Evolutionary conservation across 2,113 vertebrate species (phyloP).

Genomic region (crab-eating macaque (Macaca fascicularis)): T2T-MFA8v1.1 NC_088386.1:78563001-78563500

Average conservation of each 20-base stretch:
- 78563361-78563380: constrained; percentile 5
- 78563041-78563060: constrained; percentile 84
- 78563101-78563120: constrained; percentile 11
- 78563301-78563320: constrained; percentile 24
- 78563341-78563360: not conserved
- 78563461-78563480: not conserved
- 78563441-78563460: not conserved
- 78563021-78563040: constrained; percentile 81
- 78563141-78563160: constrained; percentile 27
- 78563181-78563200: constrained; percentile 18
- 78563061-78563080: constrained; percentile 84
- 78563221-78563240: not conserved
- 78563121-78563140: constrained; percentile 7
- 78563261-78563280: not conserved
- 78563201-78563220: not conserved
- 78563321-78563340: not conserved
- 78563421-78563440: constrained; percentile 31
- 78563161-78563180: not conserved
- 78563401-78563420: constrained; percentile 21
- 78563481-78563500: not conserved
- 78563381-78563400: not conserved
- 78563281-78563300: not conserved
- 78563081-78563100: constrained; percentile 77
- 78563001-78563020: constrained; percentile 86
- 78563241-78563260: not conserved